Evolutionary conservation across 2,797 vertebrate genomes (phyloP), one percentile per base, ranked within the genome.

Genomic region (Propithecus perrieri): DNA sequence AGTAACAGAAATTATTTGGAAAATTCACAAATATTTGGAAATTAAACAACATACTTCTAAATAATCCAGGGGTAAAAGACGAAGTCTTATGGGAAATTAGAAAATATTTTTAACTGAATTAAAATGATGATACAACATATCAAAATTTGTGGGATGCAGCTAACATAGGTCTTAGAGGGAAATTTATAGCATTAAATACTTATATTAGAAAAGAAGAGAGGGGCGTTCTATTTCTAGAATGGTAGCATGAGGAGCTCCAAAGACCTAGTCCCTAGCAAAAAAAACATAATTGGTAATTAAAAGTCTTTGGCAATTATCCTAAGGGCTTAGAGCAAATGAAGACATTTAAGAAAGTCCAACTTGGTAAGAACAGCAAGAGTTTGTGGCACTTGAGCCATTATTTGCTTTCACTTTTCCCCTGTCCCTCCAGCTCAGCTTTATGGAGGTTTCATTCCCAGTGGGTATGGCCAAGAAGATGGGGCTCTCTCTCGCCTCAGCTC

Each of bases 321-420:
- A 55, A 83, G 46, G 38, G 5, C 18, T 46, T 50, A 79, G 53
- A 89, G 7, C 10, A 33, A 85, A 79, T 65, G 33, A 89, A 57
- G 63, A 69, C 30, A 84, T 69, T 89, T 89, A 89, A 85, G 61
- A 84, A 93, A 89, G 85, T 71, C 38, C 30, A 93, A 26, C 46
- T 33, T 71, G 4, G 33, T 85, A 46, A 84, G 30, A 92, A 46
- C 38, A 20, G 30, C 69, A 75, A n/a, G 84, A 63, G 46, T 59
- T 33, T 46, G 8, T 88, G 79, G 7, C 12, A 30, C 48, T 71
- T 69, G 59, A 74, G 61, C 22, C 41, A 43, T 84, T 59, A 87
- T 46, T 63, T 86, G 28, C 26, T 61, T 41, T 57, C n/a, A 53
- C 26, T 41, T 41, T 46, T 78, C 38, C 7, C 7, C 22, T 41